phyloP scores from a whole-genome alignment of 2,113 vertebrate species.

The Chloroceryle aenea region DNA sequence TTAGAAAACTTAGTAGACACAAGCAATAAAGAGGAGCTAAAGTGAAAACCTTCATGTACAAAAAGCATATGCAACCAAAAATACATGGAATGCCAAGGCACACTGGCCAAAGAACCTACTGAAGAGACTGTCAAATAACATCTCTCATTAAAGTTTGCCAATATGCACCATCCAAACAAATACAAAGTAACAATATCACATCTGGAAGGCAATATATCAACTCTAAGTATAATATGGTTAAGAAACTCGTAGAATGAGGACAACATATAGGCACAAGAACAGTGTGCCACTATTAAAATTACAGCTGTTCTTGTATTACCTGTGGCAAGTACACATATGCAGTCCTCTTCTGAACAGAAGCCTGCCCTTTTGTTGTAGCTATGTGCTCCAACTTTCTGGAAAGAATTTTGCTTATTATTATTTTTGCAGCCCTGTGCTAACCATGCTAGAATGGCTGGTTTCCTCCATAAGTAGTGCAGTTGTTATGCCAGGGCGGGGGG shows the following conservation, averaged over 20 bases:
- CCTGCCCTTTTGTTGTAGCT: not conserved
- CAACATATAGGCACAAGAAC: fast-evolving
- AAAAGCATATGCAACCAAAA: not conserved
- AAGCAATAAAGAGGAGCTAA: not conserved
- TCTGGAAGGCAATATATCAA: not conserved
- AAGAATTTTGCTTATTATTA: not conserved
- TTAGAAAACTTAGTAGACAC: not conserved
- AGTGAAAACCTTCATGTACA: not conserved
- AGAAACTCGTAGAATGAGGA: not conserved
- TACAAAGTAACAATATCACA: not conserved
- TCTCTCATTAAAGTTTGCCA: not conserved
- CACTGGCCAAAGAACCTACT: not conserved
- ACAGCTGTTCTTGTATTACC: not conserved
- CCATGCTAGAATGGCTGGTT: not conserved
- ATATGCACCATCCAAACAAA: not conserved
- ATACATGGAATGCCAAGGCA: not conserved
- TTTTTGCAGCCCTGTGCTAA: not conserved
- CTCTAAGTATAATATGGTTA: not conserved
- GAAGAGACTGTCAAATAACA: not conserved
- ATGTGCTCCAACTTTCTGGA: not conserved
- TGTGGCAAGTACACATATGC: fast-evolving
- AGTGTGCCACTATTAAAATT: not conserved
- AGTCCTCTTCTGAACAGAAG: not conserved
- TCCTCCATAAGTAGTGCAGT: not conserved
- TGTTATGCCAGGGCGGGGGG: not conserved